Evolutionary conservation across 2,888 invertebrate species (phyloP).

Genomic region (Leptopterna dolabrata): DNA sequence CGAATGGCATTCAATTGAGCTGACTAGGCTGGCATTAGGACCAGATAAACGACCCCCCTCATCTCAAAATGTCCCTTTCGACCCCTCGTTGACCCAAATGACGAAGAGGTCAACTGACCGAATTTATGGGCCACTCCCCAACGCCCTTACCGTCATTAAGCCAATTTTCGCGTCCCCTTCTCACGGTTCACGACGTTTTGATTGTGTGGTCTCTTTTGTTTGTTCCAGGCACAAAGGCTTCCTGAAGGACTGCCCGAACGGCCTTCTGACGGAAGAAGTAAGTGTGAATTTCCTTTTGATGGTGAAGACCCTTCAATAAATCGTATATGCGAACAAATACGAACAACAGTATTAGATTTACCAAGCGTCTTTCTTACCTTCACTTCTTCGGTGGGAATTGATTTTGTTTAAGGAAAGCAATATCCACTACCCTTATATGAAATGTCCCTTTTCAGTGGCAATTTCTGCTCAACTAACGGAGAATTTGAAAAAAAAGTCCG

Average conservation of each 20-base stretch:
- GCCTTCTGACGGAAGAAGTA: slow-evolving; percentile 94
- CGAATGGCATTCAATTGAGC: background rate
- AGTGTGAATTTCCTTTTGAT: slow-evolving; percentile 62
- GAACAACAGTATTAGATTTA: background rate
- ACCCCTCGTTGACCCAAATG: background rate
- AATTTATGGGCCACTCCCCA: background rate
- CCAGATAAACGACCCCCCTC: background rate
- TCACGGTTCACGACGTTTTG: background rate
- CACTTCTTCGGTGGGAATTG: too few species aligned
- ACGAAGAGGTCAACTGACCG: background rate
- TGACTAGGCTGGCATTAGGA: background rate
- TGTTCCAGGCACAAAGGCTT: slow-evolving; percentile 91
- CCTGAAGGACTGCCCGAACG: slow-evolving; percentile 95
- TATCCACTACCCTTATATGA: too few species aligned
- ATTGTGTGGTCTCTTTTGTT: background rate
- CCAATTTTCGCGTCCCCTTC: background rate
- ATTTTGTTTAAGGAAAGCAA: too few species aligned
- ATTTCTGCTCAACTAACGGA: too few species aligned
- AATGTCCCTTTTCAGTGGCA: too few species aligned
- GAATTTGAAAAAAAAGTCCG: too few species aligned
- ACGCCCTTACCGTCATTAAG: background rate
- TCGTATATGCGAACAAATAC: too few species aligned
- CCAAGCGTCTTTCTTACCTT: background rate
- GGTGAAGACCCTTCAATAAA: background rate
- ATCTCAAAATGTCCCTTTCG: background rate